phyloP scores from a whole-genome alignment of 2,888 invertebrate species.

The Calameuta filiformis region DNA sequence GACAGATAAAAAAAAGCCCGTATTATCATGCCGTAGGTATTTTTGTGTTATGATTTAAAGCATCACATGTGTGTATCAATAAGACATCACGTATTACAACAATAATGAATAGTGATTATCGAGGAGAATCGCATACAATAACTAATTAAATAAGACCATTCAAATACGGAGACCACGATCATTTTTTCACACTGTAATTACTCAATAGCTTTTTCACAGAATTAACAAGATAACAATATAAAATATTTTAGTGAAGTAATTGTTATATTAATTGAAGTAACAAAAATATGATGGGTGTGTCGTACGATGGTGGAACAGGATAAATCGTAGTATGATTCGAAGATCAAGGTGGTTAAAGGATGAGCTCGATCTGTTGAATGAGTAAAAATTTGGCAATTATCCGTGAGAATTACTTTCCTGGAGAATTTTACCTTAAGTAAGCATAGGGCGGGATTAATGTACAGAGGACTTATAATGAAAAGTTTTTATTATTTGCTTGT shows the following conservation, averaged over 20 bases:
- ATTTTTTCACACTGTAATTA: conserved; percentile 50
- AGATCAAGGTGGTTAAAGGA: not conserved
- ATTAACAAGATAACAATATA: conserved; percentile 34
- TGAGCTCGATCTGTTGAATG: not conserved
- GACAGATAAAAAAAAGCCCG: conserved; percentile 1
- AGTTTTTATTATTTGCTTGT: conserved; percentile 45
- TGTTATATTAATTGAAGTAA: conserved; percentile 28
- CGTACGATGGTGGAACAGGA: not conserved
- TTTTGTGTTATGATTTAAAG: not conserved
- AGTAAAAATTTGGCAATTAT: not conserved
- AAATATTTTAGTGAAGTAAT: conserved; percentile 32
- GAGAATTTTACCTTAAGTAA: not conserved
- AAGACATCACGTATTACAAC: not conserved
- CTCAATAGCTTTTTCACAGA: conserved; percentile 61
- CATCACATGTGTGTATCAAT: not conserved
- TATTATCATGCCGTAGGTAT: not conserved
- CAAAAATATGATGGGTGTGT: conserved; percentile 8
- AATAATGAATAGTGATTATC: not conserved
- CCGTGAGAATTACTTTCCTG: not conserved
- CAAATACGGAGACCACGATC: conserved; percentile 24
- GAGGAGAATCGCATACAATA: conserved; percentile 21
- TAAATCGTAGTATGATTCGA: not conserved
- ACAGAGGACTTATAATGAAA: conserved; percentile 44
- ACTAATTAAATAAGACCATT: conserved; percentile 27
- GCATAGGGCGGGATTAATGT: conserved; percentile 34